Evolutionary conservation across 2,113 vertebrate genomes (phyloP).

Genomic region (Cottus gobio): DNA sequence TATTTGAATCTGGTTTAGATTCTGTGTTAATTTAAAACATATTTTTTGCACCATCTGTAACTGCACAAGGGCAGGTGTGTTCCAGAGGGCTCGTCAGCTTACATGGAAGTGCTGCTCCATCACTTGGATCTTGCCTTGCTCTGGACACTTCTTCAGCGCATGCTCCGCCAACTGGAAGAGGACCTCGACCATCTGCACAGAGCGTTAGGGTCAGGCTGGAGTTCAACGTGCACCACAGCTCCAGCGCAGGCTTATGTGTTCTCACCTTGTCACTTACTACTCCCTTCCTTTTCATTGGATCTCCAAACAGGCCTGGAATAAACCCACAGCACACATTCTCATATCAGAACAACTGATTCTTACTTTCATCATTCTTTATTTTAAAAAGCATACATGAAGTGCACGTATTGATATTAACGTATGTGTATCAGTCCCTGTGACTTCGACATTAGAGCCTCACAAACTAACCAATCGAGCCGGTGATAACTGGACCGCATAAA

Average conservation of each 20-base stretch:
- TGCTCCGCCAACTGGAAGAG: constrained; percentile 92
- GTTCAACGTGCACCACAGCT: neutral
- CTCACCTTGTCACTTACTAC: constrained; percentile 92
- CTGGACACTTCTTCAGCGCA: constrained; percentile 93
- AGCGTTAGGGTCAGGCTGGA: neutral
- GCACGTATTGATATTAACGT: neutral
- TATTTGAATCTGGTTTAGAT: too few relatives aligned
- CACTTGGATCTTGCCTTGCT: constrained; percentile 95
- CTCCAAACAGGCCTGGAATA: constrained; percentile 89
- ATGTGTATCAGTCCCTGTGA: neutral
- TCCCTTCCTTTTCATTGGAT: constrained; percentile 89
- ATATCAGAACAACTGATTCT: neutral
- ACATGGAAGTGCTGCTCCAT: constrained; percentile 98
- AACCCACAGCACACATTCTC: neutral
- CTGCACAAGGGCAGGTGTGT: too few relatives aligned
- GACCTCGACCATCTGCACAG: constrained; percentile 92
- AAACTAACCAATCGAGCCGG: too few relatives aligned
- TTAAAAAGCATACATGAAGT: neutral
- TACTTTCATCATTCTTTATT: neutral
- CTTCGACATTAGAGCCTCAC: neutral
- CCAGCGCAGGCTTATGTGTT: neutral
- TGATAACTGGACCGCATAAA: too few relatives aligned
- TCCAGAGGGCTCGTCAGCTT: neutral
- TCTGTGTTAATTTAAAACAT: too few relatives aligned
- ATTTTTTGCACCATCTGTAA: too few relatives aligned